Percentiles rank a stretch among this genome's conserved stretches.
phyloP scores from a whole-genome alignment of 2,113 vertebrate genomes.

The Anser cygnoides region DNA sequence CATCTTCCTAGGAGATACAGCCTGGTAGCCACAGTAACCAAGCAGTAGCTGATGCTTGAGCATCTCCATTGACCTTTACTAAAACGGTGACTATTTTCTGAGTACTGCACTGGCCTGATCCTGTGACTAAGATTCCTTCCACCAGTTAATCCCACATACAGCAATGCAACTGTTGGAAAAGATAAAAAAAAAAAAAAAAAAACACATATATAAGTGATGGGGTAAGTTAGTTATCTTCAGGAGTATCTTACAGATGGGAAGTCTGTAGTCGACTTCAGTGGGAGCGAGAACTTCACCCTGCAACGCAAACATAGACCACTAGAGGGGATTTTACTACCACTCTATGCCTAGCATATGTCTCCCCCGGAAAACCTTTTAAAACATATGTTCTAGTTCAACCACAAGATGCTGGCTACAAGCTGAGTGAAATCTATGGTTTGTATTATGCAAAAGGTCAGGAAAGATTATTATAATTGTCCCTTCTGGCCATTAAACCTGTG shows the following conservation, averaged over 20 bases:
- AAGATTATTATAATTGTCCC: conserved; percentile 38
- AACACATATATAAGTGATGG: neutral
- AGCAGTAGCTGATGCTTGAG: neutral
- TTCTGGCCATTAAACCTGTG: conserved; percentile 27
- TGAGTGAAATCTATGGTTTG: conserved; percentile 1
- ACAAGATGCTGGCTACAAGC: conserved; percentile 11
- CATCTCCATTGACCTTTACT: neutral
- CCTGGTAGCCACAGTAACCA: neutral
- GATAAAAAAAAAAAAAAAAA: no score
- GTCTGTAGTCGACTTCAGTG: neutral
- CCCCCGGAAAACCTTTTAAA: neutral
- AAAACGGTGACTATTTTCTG: neutral
- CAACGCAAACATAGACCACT: neutral
- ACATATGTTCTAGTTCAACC: conserved; percentile 13
- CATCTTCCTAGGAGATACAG: neutral
- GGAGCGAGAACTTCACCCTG: neutral
- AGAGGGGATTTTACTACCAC: conserved; percentile 66
- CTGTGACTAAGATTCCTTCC: neutral
- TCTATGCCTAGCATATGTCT: neutral
- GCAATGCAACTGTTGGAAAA: neutral
- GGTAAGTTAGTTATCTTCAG: neutral
- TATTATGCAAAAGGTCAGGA: neutral
- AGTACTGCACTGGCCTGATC: neutral
- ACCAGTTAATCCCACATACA: neutral
- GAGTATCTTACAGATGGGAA: neutral